Conservation (phyloP, 2,888 invertebrate genomes). For the Aricia artaxerxes region DNA sequence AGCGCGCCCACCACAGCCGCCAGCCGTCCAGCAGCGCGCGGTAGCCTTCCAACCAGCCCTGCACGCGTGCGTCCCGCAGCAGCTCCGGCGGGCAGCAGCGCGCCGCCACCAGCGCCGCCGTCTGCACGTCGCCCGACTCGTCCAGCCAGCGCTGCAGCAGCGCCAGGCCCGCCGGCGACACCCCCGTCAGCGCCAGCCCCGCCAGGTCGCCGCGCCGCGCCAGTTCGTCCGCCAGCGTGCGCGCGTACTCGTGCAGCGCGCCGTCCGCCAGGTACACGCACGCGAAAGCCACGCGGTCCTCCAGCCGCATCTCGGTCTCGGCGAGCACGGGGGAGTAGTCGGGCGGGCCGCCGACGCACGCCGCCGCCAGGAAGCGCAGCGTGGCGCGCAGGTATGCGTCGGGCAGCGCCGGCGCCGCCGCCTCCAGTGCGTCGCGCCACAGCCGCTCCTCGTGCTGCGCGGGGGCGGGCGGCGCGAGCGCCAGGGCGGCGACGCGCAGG, state of each 20-base stretch:
- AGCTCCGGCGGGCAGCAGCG: slow-evolving; percentile 87
- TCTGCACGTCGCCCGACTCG: slow-evolving; percentile 93
- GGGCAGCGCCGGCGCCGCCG: slow-evolving; percentile 88
- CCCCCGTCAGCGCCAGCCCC: slow-evolving; percentile 89
- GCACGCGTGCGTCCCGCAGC: slow-evolving; percentile 83
- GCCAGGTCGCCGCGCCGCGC: slow-evolving; percentile 89
- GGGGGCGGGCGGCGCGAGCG: slow-evolving; percentile 91
- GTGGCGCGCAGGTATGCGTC: slow-evolving; percentile 95
- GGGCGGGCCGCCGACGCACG: slow-evolving; percentile 81
- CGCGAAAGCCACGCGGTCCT: slow-evolving; percentile 95
- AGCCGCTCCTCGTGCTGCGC: slow-evolving; percentile 91
- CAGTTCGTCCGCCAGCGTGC: slow-evolving; percentile 88
- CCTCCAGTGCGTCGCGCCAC: slow-evolving; percentile 91
- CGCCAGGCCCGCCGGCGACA: slow-evolving; percentile 83
- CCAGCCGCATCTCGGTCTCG: slow-evolving; percentile 91
- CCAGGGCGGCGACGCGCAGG: slow-evolving; percentile 75
- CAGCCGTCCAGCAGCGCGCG: slow-evolving; percentile 91
- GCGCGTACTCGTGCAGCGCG: slow-evolving; percentile 89
- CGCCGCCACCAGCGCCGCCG: slow-evolving; percentile 90
- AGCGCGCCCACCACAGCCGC: slow-evolving; percentile 94
- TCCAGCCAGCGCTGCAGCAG: slow-evolving; percentile 94
- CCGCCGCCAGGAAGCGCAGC: slow-evolving; percentile 93
- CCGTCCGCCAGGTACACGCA: slow-evolving; percentile 91
- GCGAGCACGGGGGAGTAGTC: slow-evolving; percentile 75
- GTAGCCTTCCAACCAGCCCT: slow-evolving; percentile 89